These are phyloP conservation scores for Euborellia annulipes DNA, from an alignment of 1,140 invertebrate genomes.

Conservation along the genomic window DNA sequence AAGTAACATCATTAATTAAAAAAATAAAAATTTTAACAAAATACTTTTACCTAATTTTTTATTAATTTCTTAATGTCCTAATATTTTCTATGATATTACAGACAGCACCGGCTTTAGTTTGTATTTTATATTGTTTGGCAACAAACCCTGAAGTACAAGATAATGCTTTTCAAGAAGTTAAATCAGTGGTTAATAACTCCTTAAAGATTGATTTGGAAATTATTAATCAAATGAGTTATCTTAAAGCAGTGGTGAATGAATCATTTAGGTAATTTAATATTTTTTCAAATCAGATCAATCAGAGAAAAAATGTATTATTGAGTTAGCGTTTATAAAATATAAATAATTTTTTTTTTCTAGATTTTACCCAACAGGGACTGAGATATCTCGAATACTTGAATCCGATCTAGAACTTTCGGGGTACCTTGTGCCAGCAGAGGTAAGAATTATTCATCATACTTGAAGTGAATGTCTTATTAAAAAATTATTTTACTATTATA, in stretches of 20 bases:
- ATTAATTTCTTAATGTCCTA: too few species aligned
- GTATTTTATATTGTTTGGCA: conserved; percentile 30
- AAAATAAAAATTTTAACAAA: too few species aligned
- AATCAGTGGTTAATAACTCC: conserved; percentile 14
- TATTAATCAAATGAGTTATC: conserved; percentile 28
- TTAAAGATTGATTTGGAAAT: conserved; percentile 22
- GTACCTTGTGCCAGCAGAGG: conserved; percentile 36
- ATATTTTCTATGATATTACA: too few species aligned
- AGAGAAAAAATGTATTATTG: too few species aligned
- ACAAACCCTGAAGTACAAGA: conserved; percentile 29
- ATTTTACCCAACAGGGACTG: conserved; percentile 35
- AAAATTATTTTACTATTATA: too few species aligned
- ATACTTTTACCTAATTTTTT: too few species aligned
- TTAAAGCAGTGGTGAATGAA: conserved; percentile 42
- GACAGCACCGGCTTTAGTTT: conserved; percentile 29
- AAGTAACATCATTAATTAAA: too few species aligned
- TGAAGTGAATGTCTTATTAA: too few species aligned
- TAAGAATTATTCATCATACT: too few species aligned
- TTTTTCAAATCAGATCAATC: too few species aligned
- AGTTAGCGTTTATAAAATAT: too few species aligned
- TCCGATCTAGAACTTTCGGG: conserved; percentile 28
- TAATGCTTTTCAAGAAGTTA: conserved; percentile 30
- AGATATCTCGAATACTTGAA: conserved; percentile 31
- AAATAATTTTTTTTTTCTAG: conserved; percentile 12
- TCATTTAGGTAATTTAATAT: conserved; percentile 29